Percentiles rank a stretch among this genome's conserved stretches.
phyloP scores from a whole-genome alignment of 2,113 vertebrate genomes.

The Pteruthius melanotis region DNA sequence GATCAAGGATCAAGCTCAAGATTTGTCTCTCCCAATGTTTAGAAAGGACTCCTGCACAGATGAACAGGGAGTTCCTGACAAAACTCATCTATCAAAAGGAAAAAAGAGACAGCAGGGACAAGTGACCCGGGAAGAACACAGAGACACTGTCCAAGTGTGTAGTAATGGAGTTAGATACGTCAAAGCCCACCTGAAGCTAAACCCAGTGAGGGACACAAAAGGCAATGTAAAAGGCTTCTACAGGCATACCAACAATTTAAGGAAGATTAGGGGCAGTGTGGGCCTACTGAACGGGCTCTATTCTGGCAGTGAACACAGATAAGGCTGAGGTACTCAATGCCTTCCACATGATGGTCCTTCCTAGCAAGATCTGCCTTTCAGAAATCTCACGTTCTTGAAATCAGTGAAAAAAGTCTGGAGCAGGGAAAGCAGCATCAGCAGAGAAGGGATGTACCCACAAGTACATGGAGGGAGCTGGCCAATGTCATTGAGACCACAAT shows the following conservation, averaged over 20 bases:
- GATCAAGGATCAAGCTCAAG: neutral
- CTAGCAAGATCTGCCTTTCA: neutral
- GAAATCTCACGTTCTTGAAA: neutral
- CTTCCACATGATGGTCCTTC: neutral
- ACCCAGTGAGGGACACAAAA: neutral
- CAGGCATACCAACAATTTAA: neutral
- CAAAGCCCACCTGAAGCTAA: neutral
- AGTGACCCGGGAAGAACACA: neutral
- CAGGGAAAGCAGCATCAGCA: neutral
- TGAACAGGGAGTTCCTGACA: neutral
- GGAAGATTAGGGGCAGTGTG: neutral
- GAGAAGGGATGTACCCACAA: neutral
- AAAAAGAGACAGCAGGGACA: neutral
- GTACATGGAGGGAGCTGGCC: neutral
- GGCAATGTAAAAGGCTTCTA: neutral
- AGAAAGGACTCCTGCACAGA: neutral
- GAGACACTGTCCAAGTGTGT: neutral
- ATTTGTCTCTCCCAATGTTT: neutral
- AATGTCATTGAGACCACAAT: neutral
- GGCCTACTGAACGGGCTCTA: neutral
- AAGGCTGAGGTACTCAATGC: neutral
- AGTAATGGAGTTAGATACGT: neutral
- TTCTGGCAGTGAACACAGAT: rapidly evolving
- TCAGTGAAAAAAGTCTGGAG: neutral
- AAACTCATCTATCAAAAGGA: neutral